A percentile compares a stretch with the other conserved stretches of the same genome.
Evolutionary conservation across 2,113 vertebrate genomes (phyloP).

Genomic region (Misgurnus anguillicaudatus): DNA sequence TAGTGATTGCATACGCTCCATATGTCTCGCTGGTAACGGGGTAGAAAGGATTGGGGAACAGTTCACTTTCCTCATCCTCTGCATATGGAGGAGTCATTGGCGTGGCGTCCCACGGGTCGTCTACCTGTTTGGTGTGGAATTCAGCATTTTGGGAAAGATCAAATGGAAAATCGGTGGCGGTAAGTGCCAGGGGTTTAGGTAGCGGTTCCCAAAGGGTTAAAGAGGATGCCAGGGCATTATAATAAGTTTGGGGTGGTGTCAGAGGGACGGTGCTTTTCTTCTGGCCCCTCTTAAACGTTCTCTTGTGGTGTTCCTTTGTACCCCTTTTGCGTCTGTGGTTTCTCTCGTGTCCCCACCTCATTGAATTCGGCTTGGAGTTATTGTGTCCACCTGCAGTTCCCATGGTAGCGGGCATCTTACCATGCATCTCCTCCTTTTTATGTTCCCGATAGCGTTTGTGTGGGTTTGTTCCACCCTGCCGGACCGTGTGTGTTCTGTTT

Average conservation of each 20-base stretch:
- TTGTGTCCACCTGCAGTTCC: constrained; percentile 73
- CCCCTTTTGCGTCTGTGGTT: constrained; percentile 69
- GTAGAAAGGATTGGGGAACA: constrained; percentile 92
- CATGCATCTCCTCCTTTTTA: constrained; percentile 73
- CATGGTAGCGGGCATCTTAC: constrained; percentile 58
- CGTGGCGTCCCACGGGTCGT: constrained; percentile 76
- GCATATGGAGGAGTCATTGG: constrained; percentile 76
- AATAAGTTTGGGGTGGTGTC: constrained; percentile 54
- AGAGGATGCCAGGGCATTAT: constrained; percentile 32
- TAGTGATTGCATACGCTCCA: constrained; percentile 91
- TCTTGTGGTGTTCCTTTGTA: constrained; percentile 73
- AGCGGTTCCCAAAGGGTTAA: constrained; percentile 69
- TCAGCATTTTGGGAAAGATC: constrained; percentile 70
- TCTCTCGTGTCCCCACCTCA: constrained; percentile 56
- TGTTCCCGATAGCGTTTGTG: constrained; percentile 61
- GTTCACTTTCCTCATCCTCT: constrained; percentile 71
- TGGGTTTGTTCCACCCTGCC: constrained; percentile 55
- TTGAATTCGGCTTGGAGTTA: constrained; percentile 64
- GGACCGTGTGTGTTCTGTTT: constrained; percentile 59
- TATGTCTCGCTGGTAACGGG: constrained; percentile 91
- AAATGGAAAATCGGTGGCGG: constrained; percentile 77
- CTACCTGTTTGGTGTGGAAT: constrained; percentile 69
- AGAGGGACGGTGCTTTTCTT: constrained; percentile 63
- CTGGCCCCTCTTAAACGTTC: constrained; percentile 58
- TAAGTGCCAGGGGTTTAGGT: constrained; percentile 79